A percentile compares a stretch with the other conserved stretches of the same genome.
Conservation (phyloP, 2,113 vertebrate genomes). For the Carassius carassius region DNA sequence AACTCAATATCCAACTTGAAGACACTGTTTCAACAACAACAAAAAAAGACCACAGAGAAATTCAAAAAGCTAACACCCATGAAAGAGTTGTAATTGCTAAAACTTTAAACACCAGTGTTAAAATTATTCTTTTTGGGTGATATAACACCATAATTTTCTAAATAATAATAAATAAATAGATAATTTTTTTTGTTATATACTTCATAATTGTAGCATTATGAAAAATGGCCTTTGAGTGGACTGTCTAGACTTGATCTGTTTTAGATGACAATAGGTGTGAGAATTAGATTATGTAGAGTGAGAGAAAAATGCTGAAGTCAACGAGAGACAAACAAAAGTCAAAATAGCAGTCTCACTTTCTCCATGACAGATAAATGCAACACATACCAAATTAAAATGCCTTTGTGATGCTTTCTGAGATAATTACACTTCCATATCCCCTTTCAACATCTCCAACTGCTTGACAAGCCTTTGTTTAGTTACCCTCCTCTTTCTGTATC, state of each 20-base stretch:
- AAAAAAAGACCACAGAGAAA: too few relatives aligned
- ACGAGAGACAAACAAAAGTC: background rate
- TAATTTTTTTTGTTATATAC: too few relatives aligned
- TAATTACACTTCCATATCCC: conserved; percentile 48
- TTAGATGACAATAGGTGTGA: background rate
- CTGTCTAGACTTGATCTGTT: background rate
- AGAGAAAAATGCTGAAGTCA: conserved; percentile 5
- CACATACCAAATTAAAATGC: conserved; percentile 49
- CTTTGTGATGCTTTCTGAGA: conserved; percentile 48
- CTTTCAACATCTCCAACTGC: conserved; percentile 34
- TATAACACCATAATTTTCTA: too few relatives aligned
- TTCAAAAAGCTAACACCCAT: too few relatives aligned
- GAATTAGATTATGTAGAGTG: background rate
- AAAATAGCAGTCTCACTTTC: conserved; percentile 40
- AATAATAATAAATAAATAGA: too few relatives aligned
- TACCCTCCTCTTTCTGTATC: conserved; percentile 31
- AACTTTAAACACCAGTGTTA: too few relatives aligned
- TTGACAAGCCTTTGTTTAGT: conserved; percentile 34
- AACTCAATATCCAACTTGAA: too few relatives aligned
- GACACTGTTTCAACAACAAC: too few relatives aligned
- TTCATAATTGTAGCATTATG: background rate
- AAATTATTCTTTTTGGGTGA: too few relatives aligned
- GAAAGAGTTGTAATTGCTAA: too few relatives aligned
- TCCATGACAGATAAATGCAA: conserved; percentile 44
- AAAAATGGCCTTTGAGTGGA: background rate